Conservation (phyloP, 2,797 vertebrate species). For the Danio tinwini region DNA sequence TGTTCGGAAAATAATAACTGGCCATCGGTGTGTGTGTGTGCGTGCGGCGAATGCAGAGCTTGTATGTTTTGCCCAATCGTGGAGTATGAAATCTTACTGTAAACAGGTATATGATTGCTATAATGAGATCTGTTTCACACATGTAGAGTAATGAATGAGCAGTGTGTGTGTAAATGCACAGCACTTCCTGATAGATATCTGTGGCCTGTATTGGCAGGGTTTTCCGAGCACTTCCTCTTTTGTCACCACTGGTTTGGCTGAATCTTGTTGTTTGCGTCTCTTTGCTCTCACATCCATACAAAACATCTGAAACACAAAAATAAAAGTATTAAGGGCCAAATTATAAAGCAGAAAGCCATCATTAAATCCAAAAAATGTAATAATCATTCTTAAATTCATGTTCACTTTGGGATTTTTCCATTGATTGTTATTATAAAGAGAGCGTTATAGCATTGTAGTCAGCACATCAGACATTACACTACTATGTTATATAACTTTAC, state of each 20-base stretch:
- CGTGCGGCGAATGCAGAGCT: neutral
- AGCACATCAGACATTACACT: too few relatives aligned
- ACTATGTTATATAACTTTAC: too few relatives aligned
- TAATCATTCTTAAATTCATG: neutral
- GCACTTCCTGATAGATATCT: constrained; percentile 76
- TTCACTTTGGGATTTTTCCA: neutral
- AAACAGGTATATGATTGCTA: neutral
- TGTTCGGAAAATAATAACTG: constrained; percentile 68
- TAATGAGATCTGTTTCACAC: constrained; percentile 14
- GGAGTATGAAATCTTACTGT: neutral
- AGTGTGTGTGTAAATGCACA: constrained; percentile 36
- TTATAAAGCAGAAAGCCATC: constrained; percentile 1
- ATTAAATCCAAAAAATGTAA: neutral
- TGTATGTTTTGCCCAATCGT: neutral
- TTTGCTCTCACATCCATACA: neutral
- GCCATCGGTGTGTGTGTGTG: constrained; percentile 28
- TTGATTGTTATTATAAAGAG: neutral
- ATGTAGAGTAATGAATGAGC: neutral
- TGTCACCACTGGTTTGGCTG: constrained; percentile 70
- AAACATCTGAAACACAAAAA: neutral
- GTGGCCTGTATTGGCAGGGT: constrained; percentile 70
- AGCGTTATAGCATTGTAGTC: neutral
- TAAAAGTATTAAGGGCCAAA: neutral
- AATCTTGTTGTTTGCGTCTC: constrained; percentile 26
- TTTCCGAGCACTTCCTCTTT: constrained; percentile 64